A percentile compares a stretch with the other conserved stretches of the same genome.
phyloP scores from a whole-genome alignment of 2,888 invertebrate species.

The Tenthredo scrophulariae region DNA sequence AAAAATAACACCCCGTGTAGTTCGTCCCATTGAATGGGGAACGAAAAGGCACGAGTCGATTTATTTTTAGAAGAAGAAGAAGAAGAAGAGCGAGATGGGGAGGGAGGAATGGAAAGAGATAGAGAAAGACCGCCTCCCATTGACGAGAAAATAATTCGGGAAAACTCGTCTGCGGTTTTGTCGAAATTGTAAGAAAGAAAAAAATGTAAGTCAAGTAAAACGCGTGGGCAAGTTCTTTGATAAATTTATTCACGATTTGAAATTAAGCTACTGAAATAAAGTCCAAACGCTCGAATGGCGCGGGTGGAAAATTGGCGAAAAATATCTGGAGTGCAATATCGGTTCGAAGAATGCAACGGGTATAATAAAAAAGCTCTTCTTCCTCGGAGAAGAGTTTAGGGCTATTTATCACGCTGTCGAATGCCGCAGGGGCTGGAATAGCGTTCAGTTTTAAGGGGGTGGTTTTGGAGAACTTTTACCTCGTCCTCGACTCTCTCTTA shows the following conservation, averaged over 20 bases:
- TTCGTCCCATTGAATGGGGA: background rate
- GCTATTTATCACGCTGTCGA: conserved; percentile 34
- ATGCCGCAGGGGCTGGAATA: background rate
- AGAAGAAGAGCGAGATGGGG: background rate
- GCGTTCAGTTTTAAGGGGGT: background rate
- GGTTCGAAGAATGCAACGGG: background rate
- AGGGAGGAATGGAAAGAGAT: background rate
- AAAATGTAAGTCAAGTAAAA: background rate
- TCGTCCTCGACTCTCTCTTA: background rate
- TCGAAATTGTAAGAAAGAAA: background rate
- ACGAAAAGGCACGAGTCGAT: background rate
- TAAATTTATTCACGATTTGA: background rate
- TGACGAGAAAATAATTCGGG: conserved; percentile 7
- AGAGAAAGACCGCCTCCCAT: background rate
- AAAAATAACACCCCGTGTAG: background rate
- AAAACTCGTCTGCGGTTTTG: conserved; percentile 4
- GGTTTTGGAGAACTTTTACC: conserved; percentile 3
- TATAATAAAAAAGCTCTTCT: background rate
- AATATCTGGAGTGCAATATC: background rate
- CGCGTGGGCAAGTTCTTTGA: background rate
- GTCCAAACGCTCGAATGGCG: background rate
- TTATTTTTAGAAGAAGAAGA: conserved; percentile 4
- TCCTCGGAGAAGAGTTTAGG: background rate
- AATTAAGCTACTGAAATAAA: background rate
- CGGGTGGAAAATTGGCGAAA: background rate